Evolutionary conservation across 2,797 vertebrate species (phyloP).

Genomic region (Syncerus caffer): DNA sequence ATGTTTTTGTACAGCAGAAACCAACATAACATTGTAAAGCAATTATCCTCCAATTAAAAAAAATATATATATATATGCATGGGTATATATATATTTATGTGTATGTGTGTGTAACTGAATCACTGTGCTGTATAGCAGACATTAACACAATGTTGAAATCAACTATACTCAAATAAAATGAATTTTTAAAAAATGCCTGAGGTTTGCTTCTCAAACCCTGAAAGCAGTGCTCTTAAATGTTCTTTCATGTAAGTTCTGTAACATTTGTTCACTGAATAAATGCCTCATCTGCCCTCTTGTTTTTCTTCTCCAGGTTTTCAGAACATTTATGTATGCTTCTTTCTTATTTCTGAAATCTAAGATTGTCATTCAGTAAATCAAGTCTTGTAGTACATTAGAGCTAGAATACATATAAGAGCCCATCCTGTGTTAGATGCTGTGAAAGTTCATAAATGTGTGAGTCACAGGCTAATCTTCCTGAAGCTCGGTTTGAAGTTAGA

Average conservation of each 20-base stretch:
- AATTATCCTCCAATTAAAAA: not conserved
- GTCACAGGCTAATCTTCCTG: not conserved
- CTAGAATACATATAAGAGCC: not conserved
- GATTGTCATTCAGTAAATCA: not conserved
- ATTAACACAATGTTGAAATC: not conserved
- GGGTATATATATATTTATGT: fast-evolving
- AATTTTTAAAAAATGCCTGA: not conserved
- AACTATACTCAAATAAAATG: not conserved
- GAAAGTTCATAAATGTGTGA: not conserved
- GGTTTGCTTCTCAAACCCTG: not conserved
- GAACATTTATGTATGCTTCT: not conserved
- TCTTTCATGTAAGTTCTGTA: not conserved
- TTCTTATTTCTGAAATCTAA: not conserved
- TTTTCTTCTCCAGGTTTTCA: not conserved
- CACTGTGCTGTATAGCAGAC: not conserved
- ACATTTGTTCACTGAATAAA: not conserved
- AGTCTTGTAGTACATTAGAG: not conserved
- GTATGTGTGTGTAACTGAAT: not conserved
- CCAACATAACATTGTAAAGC: not conserved
- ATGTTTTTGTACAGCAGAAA: not conserved
- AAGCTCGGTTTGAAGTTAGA: not conserved
- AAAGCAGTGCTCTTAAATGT: not conserved
- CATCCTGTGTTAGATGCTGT: not conserved
- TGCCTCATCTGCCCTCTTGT: not conserved
- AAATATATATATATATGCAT: not conserved